Base-by-base conservation (phyloP, 2,113 vertebrate species). In the Athene noctua region DNA sequence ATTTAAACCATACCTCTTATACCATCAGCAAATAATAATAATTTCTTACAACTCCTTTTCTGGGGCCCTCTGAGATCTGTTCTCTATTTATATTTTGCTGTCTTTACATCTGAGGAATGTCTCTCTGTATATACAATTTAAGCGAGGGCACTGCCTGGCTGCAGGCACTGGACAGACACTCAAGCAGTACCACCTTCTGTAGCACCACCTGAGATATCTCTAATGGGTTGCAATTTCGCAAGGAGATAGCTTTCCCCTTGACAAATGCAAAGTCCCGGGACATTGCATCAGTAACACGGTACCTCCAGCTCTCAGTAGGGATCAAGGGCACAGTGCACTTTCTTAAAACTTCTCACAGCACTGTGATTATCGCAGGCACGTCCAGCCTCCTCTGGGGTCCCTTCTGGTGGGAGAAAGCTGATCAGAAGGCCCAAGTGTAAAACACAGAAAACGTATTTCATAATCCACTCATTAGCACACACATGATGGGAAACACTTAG, bases 201-300 rank as follows among this genome's bases (percentile, higher is more conserved):
- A 84, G 40, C 17, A 15, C 26, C 38, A 58, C 15, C 30, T 11
- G 25, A 65, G 65, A 13, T 27, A 36, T 26, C 38, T 85, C 42
- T 34, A 54, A 30, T 2, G 23, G 51, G n/a, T 49, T 3, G 0
- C 27, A 10, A 0, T 36, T 49, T 58, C 38, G 3, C 0, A 58
- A 58, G 77, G 30, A 93, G 27, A 57, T 2, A 29, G 8, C 26
- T 57, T 51, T 47, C 10, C 38, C 57, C 40, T 13, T 11, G 58
- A 61, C 17, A 59, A 75, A 34, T 6, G 20, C 27, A 0, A 63
- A 65, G 51, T 58, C 57, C 66, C 0, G 0, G 0, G 10, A 17
- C 4, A 0, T 12, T 5, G 44, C 5, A 0, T 34, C 61, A 36
- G 55, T 17, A 42, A 19, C 0, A 0, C 0, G 0, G 65, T 44